These are phyloP conservation scores for Erpornis zantholeuca DNA, from an alignment of 2,113 vertebrate genomes.

Conservation along the genomic window DNA sequence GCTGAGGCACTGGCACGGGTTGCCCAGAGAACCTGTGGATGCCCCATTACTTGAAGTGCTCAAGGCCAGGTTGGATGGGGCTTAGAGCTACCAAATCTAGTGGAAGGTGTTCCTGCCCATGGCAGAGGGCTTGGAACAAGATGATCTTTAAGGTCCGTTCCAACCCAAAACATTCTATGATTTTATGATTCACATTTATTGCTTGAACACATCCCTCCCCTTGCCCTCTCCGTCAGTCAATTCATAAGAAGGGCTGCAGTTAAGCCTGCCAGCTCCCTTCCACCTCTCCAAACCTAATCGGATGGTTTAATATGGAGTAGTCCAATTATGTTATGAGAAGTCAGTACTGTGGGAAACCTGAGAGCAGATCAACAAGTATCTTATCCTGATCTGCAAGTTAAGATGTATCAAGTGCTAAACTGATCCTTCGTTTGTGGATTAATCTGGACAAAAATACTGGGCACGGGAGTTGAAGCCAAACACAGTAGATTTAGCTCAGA, in stretches of 20 bases:
- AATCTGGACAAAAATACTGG: not conserved
- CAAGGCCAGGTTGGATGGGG: not conserved
- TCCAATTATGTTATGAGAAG: not conserved
- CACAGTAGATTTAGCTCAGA: not conserved
- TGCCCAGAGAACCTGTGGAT: not conserved
- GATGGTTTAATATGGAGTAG: not conserved
- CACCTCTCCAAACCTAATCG: not conserved
- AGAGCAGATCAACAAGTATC: not conserved
- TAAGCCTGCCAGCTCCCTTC: not conserved
- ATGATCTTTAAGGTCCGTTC: not conserved
- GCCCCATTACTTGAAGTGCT: not conserved
- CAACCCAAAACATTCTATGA: not conserved
- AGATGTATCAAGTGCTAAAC: not conserved
- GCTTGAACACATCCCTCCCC: not conserved
- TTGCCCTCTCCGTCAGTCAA: not conserved
- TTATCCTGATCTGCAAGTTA: not conserved
- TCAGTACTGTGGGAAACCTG: not conserved
- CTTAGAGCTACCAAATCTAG: not conserved
- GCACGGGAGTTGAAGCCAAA: fast-evolving
- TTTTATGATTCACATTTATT: not conserved
- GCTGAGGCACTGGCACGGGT: not conserved
- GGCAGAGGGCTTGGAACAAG: not conserved
- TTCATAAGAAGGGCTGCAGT: not conserved
- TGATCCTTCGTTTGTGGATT: not conserved
- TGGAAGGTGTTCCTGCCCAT: not conserved